Conservation (phyloP, 2,113 vertebrate genomes). For the Peromyscus leucopus region DNA sequence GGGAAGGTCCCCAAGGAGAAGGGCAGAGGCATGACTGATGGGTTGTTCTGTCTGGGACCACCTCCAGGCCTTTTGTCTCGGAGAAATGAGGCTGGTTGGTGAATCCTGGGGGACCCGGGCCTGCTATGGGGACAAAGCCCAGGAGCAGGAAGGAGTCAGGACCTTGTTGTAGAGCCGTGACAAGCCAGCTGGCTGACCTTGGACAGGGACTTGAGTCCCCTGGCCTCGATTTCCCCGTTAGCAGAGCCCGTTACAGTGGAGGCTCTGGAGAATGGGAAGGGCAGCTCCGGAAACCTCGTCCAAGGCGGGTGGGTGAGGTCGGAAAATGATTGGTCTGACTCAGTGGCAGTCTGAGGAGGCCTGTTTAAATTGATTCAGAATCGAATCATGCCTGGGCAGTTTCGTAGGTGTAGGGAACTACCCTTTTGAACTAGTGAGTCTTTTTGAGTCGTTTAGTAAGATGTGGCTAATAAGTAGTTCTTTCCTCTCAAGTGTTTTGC, state of each 20-base stretch:
- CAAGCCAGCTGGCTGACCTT: conserved; percentile 57
- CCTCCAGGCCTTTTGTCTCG: conserved; percentile 73
- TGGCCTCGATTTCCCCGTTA: conserved; percentile 47
- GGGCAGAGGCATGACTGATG: conserved; percentile 52
- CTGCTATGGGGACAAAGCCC: conserved; percentile 40
- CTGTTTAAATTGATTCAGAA: neutral
- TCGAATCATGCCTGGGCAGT: neutral
- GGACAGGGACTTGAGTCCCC: neutral
- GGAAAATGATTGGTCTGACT: neutral
- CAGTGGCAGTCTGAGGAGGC: neutral
- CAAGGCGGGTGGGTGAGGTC: neutral
- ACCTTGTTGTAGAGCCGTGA: neutral
- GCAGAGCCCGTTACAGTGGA: neutral
- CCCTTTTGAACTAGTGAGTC: neutral
- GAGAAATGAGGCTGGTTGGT: conserved; percentile 28
- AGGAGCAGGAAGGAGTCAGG: neutral
- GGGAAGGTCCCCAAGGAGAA: conserved; percentile 22
- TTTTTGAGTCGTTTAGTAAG: conserved; percentile 37
- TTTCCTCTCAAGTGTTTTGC: neutral
- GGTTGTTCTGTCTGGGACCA: conserved; percentile 42
- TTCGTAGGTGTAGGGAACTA: neutral
- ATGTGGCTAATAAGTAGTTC: neutral
- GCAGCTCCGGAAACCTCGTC: neutral
- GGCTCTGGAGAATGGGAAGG: neutral
- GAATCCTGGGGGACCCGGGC: conserved; percentile 8